phyloP scores from a whole-genome alignment of 2,797 vertebrate species.

The Meda fulgida region DNA sequence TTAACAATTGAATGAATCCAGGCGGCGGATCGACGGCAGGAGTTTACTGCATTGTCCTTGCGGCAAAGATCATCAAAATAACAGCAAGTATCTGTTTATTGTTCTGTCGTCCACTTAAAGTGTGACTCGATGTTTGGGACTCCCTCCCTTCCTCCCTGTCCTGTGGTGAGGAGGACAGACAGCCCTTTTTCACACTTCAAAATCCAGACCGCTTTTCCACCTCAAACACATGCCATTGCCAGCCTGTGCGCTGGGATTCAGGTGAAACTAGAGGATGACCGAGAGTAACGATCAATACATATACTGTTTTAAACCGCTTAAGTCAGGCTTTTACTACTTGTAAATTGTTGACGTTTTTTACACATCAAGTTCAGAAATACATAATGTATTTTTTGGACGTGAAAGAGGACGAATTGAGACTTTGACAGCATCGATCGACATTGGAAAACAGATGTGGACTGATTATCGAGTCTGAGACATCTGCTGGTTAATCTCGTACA shows the following conservation, averaged over 20 bases:
- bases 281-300: constrained; percentile 54
- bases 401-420: neutral
- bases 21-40: constrained; percentile 25
- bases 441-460: neutral
- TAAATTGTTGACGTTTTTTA: neutral
- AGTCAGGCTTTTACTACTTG: neutral
- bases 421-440: neutral
- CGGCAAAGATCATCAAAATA: neutral
- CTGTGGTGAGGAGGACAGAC: constrained; percentile 34
- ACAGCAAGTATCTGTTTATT: constrained; percentile 4
- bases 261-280: constrained; percentile 61
- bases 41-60: constrained; percentile 27
- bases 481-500: constrained; percentile 26
- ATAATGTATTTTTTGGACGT: neutral
- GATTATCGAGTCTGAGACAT: constrained; percentile 38
- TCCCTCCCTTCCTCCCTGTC: constrained; percentile 17
- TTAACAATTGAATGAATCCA: constrained; percentile 28
- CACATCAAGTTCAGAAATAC: neutral
- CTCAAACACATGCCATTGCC: constrained; percentile 56
- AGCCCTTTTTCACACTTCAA: constrained; percentile 50
- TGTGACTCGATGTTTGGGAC: constrained; percentile 5
- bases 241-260: constrained; percentile 51
- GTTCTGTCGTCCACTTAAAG: neutral
- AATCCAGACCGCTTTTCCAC: constrained; percentile 60
- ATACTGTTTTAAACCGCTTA: neutral